Percentiles rank a stretch among this genome's conserved stretches.
These are phyloP conservation scores for Phyllotis vaccarum DNA, from an alignment of 2,797 vertebrate genomes.

Conservation along the genomic window DNA sequence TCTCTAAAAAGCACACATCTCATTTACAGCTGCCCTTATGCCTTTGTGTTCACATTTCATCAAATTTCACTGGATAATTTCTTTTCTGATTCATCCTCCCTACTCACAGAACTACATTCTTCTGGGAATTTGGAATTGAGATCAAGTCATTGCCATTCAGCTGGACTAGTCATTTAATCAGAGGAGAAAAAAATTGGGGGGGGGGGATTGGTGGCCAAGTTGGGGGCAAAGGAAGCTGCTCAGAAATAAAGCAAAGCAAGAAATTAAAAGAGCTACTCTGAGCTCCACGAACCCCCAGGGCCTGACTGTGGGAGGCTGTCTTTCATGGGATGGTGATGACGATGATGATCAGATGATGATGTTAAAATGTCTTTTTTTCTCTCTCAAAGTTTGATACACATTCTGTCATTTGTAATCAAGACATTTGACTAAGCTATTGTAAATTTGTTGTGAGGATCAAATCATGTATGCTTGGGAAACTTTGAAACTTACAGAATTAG, in stretches of 20 bases:
- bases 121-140: not conserved
- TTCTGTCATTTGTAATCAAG: slow-evolving; percentile 24
- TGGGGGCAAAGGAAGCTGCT: not conserved
- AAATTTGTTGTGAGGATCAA: not conserved
- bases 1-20: not conserved
- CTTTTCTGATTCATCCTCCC: not conserved
- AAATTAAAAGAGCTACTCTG: not conserved
- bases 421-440: not conserved
- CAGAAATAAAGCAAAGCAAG: not conserved
- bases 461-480: not conserved
- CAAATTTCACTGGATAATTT: not conserved
- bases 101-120: not conserved
- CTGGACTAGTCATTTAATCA: not conserved
- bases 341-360: not conserved
- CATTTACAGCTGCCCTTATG: not conserved
- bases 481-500: not conserved
- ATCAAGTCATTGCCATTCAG: not conserved
- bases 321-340: not conserved
- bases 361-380: not conserved
- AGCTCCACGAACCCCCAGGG: not conserved
- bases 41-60: not conserved
- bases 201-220: not conserved
- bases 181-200: not conserved
- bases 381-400: not conserved
- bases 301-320: not conserved